Percentiles rank a stretch among this genome's conserved stretches.
Evolutionary conservation across 2,797 vertebrate species (phyloP).

Genomic region (Parambassis ranga): DNA sequence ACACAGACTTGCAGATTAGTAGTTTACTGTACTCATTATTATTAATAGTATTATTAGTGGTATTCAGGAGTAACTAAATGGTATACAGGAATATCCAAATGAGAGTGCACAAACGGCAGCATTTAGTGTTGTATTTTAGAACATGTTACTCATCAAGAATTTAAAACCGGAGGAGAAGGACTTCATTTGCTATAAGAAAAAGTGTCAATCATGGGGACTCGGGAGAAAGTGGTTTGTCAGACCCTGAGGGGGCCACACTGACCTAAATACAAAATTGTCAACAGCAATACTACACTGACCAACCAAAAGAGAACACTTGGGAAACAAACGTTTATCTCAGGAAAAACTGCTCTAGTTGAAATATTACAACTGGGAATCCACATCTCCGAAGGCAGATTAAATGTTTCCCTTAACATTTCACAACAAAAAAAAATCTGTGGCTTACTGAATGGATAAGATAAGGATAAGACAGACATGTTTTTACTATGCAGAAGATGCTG

Average conservation of each 20-base stretch:
- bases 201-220: slow-evolving; percentile 79
- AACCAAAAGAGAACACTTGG: slow-evolving; percentile 48
- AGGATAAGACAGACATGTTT: neutral
- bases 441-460: no score
- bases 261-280: slow-evolving; percentile 83
- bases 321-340: slow-evolving; percentile 55
- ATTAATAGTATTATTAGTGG: neutral
- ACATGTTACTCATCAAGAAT: slow-evolving; percentile 77
- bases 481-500: neutral
- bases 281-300: slow-evolving; percentile 69
- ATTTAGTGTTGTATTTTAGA: slow-evolving; percentile 69
- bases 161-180: slow-evolving; percentile 74
- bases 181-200: slow-evolving; percentile 77
- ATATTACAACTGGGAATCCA: slow-evolving; percentile 12
- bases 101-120: slow-evolving; percentile 45
- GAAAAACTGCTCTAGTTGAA: slow-evolving; percentile 17
- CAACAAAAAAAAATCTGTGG: no score
- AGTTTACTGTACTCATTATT: neutral
- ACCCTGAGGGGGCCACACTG: slow-evolving; percentile 78
- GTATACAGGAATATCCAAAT: slow-evolving; percentile 32
- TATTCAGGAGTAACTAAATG: slow-evolving; percentile 25
- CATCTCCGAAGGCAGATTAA: neutral
- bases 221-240: slow-evolving; percentile 77
- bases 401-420: slow-evolving; percentile 11
- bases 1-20: neutral